Evolutionary conservation across 1,140 invertebrate species (phyloP), one percentile per base, ranked within the genome.

Genomic region (Drosophila prosaltans): DNA sequence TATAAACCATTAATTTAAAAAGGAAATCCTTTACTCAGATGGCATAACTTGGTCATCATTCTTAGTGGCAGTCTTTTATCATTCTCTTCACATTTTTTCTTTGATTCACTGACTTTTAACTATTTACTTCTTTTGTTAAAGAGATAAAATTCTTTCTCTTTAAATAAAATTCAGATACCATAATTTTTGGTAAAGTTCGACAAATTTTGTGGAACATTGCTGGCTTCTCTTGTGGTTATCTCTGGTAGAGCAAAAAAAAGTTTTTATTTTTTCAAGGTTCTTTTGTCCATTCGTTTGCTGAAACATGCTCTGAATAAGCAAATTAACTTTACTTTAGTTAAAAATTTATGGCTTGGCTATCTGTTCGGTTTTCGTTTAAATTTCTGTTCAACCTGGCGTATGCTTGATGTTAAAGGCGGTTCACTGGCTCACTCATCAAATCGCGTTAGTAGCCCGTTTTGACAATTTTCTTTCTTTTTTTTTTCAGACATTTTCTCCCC

Each of bases 341-440:
- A 59, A 59, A 40, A 59, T 59, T 59, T 21, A 59, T 59, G 57
- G 16, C 30, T 58, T 58, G 55, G 28, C 32, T 39, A 59, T 58
- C 30, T 11, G 8, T 30, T 57, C 74, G 68, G 32, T 39, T 39
- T 24, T 39, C 55, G 65, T 41, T 39, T 8, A 62, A 76, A 65
- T 65, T 66, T 41, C 43, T 30, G 54, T 64, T 51, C 72, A 66
- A 69, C 77, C 48, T 59, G 72, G 65, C 80, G 81, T 80, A 84
- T 80, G 69, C 77, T 84, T 74, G 65, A 83, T 83, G 76, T 80
- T 66, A 64, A 64, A 41, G 32, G 62, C 55, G 8, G 65, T 59
- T 65, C 21, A 28, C 24, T 26, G 28, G 26, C 55, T 10, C 61
- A 36, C 62, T 58, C 51, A 2, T 30, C 32, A 57, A 70, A 75